phyloP scores from a whole-genome alignment of 2,797 vertebrate genomes.

The Mus caroli region DNA sequence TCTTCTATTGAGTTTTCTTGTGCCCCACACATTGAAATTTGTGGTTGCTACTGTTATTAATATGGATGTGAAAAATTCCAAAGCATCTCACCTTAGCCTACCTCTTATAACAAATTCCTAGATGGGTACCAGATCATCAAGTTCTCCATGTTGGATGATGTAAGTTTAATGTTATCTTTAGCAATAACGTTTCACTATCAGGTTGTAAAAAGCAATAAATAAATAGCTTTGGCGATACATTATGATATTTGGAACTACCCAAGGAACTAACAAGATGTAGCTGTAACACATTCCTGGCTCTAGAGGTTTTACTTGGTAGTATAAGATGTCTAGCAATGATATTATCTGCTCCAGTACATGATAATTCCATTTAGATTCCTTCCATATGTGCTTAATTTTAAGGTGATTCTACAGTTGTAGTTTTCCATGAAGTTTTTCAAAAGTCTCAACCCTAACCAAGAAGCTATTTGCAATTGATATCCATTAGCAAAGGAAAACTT shows the following conservation, averaged over 20 bases:
- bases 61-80: slow-evolving; percentile 91
- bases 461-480: neutral
- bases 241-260: neutral
- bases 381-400: neutral
- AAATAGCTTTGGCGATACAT: neutral
- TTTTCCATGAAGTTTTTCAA: neutral
- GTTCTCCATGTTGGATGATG: neutral
- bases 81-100: slow-evolving; percentile 92
- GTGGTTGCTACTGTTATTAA: slow-evolving; percentile 94
- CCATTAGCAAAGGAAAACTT: neutral
- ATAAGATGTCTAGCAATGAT: neutral
- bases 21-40: slow-evolving; percentile 87
- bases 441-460: too few relatives aligned
- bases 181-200: neutral
- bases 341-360: neutral
- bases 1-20: slow-evolving; percentile 93
- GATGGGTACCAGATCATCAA: neutral
- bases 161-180: neutral
- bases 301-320: neutral
- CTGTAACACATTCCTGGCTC: neutral
- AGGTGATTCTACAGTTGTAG: neutral
- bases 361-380: neutral
- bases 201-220: neutral
- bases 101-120: slow-evolving; percentile 82
- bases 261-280: neutral